Base-by-base conservation (phyloP, 2,888 invertebrate genomes). In the Agonopterix subpropinquella region DNA sequence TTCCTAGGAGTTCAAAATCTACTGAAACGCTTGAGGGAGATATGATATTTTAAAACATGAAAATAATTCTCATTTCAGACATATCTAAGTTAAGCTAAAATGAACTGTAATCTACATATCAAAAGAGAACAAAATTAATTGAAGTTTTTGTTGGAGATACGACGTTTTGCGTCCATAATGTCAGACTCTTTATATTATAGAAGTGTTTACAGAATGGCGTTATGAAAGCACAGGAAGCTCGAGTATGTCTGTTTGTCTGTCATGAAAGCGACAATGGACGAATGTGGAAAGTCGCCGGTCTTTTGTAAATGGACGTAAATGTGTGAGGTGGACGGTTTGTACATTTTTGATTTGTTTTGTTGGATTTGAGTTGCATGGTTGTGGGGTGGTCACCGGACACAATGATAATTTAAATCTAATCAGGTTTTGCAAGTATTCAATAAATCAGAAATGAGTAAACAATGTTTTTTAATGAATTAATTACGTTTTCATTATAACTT, bases 211-310 rank as follows among this genome's bases (percentile, higher is more conserved):
- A 72, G 69, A 70, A 73, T 70, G 64, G 57, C 59, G 75, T 70
- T 72, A 70, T 78, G 73, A 76, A 80, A 78, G 77, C 76, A 67
- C 77, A 79, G 79, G 80, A 80, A 79, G 79, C 77, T 70, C 57
- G 77, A 73, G 59, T 72, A 66, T 51, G 73, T 73, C 68, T 75
- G 74, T 73, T 70, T 73, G 77, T 76, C 66, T 67, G 76, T 74
- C 73, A 73, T 72, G 67, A 73, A 74, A 49, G 55, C 48, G 56
- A 64, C 63, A 64, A 78, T 73, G 62, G 70, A 39, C 13, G 42
- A 8, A 15, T 43, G 43, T 43, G 43, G 10, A 10, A 39, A 39
- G 10, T 10, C 28, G 28, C 39, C 13, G 18, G 10, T 43, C 43
- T 43, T 43, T 43, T 43, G 13, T 42, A 8, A 42, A 42, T 11